Conservation (phyloP, 2,888 invertebrate species). For the Rhyacophila evoluta region DNA sequence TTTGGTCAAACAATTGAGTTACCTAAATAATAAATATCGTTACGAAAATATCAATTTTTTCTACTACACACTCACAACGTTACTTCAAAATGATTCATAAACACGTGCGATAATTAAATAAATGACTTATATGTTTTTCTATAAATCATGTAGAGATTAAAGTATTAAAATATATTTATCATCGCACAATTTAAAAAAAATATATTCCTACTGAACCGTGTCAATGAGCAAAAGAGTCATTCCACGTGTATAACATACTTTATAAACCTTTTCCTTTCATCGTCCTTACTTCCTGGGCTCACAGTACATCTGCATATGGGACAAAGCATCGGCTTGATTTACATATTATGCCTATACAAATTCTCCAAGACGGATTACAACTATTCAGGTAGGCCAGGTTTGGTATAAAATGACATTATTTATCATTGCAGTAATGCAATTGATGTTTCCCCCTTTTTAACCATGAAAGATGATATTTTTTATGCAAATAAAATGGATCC, state of each 20-base stretch:
- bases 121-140: too few relatives aligned
- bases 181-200: too few relatives aligned
- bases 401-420: slow-evolving; percentile 36
- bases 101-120: too few relatives aligned
- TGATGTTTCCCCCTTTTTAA: slow-evolving; percentile 34
- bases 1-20: too few relatives aligned
- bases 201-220: neutral
- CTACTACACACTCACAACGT: too few relatives aligned
- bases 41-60: too few relatives aligned
- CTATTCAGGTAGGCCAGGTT: slow-evolving; percentile 23
- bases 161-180: too few relatives aligned
- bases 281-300: slow-evolving; percentile 44
- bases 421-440: slow-evolving; percentile 43
- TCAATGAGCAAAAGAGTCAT: neutral
- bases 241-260: neutral
- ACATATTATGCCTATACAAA: slow-evolving; percentile 38
- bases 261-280: slow-evolving; percentile 42
- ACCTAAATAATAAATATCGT: too few relatives aligned
- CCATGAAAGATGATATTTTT: slow-evolving; percentile 47
- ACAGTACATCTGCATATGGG: slow-evolving; percentile 43
- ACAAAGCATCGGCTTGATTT: slow-evolving; percentile 38
- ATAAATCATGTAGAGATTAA: too few relatives aligned
- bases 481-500: slow-evolving; percentile 35
- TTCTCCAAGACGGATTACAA: slow-evolving; percentile 38
- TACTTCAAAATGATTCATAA: too few relatives aligned